These are phyloP conservation scores for Leptoclinus maculatus DNA, from an alignment of 2,797 vertebrate genomes.

Conservation along the genomic window DNA sequence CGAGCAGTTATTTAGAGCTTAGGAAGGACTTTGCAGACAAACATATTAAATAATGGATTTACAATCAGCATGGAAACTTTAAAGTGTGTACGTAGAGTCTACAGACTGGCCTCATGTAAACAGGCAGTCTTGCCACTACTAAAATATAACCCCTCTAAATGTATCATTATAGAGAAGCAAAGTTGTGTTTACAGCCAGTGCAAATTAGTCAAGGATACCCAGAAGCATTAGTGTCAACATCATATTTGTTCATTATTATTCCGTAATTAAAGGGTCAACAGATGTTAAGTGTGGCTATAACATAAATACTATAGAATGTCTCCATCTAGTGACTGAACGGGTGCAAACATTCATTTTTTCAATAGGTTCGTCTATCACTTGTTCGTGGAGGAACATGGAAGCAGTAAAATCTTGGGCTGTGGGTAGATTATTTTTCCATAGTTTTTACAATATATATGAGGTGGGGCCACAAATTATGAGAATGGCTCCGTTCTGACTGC, in stretches of 20 bases:
- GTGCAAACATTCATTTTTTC: not conserved
- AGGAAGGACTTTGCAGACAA: not conserved
- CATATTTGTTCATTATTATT: not conserved
- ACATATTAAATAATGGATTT: not conserved
- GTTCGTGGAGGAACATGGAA: not conserved
- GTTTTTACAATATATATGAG: slow-evolving; percentile 1
- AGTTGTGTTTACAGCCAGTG: not conserved
- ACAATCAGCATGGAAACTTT: not conserved
- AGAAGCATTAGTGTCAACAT: not conserved
- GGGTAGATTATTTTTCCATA: not conserved
- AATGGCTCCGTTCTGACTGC: not conserved
- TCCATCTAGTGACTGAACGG: slow-evolving; percentile 75
- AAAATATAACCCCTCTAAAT: not conserved
- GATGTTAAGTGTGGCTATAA: too few species aligned
- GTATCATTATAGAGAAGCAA: not conserved
- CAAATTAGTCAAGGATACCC: not conserved
- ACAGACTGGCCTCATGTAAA: not conserved
- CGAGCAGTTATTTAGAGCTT: not conserved
- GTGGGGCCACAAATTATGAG: not conserved
- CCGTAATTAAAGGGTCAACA: slow-evolving; percentile 11
- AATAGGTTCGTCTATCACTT: not conserved
- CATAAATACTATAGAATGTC: slow-evolving; percentile 58
- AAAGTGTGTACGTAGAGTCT: not conserved
- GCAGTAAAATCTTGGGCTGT: not conserved
- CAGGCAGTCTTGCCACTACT: not conserved